Percentiles rank a stretch among this genome's conserved stretches.
Conservation (phyloP, 2,888 invertebrate species). For the Mythimna loreyi region DNA sequence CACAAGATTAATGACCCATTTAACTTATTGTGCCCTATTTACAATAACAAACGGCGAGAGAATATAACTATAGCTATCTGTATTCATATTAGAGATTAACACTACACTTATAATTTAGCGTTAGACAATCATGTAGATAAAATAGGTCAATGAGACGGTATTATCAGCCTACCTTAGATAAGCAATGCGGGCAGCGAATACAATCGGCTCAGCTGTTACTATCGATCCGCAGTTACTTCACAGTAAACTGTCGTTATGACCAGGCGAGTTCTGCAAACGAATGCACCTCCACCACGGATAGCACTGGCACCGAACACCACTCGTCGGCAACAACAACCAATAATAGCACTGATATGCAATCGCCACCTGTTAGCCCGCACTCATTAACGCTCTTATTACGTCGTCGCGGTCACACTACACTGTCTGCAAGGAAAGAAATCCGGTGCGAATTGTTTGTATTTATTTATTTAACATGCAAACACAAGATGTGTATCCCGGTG, state of each 20-base stretch:
- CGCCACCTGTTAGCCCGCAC: conserved; percentile 80
- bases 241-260: conserved; percentile 62
- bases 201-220: conserved; percentile 83
- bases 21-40: conserved; percentile 31
- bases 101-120: conserved; percentile 12
- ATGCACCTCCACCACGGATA: conserved; percentile 76
- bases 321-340: conserved; percentile 78
- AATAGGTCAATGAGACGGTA: conserved; percentile 71
- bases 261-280: conserved; percentile 69
- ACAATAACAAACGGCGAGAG: conserved; percentile 18
- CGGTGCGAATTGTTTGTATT: conserved; percentile 59
- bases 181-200: conserved; percentile 75
- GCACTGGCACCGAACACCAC: conserved; percentile 77
- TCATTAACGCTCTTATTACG: conserved; percentile 60
- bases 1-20: conserved; percentile 43
- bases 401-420: conserved; percentile 61
- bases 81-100: conserved; percentile 10
- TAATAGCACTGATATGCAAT: conserved; percentile 80
- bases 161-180: conserved; percentile 79
- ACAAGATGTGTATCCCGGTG: conserved; percentile 68
- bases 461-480: conserved; percentile 59
- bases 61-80: neutral
- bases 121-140: conserved; percentile 55
- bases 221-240: conserved; percentile 81
- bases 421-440: conserved; percentile 33